Conservation (phyloP, 2,797 vertebrate species). For the Accipiter badius region DNA sequence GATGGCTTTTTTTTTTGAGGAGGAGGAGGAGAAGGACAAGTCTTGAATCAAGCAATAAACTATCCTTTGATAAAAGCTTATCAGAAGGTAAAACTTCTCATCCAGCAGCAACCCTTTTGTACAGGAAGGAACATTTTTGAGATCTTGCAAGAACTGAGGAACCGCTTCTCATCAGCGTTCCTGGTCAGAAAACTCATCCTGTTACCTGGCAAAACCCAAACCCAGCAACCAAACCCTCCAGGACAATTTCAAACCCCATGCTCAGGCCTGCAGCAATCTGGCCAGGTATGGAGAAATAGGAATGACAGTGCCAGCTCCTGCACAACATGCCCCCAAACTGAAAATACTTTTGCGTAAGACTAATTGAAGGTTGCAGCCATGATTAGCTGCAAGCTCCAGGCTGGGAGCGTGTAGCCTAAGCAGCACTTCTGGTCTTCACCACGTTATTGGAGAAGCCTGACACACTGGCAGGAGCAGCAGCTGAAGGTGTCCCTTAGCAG, state of each 20-base stretch:
- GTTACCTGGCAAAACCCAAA: not conserved
- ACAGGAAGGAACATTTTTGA: not conserved
- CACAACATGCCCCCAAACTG: not conserved
- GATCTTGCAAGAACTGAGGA: not conserved
- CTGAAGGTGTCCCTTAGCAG: slow-evolving; percentile 1
- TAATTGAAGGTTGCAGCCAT: not conserved
- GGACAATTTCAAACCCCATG: not conserved
- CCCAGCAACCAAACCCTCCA: not conserved
- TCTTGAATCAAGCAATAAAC: not conserved
- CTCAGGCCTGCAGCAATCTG: not conserved
- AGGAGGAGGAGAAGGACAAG: not conserved
- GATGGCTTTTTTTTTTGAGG: not conserved
- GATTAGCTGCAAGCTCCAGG: not conserved
- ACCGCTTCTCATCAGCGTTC: not conserved
- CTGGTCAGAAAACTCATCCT: not conserved
- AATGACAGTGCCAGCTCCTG: not conserved
- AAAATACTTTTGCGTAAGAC: not conserved
- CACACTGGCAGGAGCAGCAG: not conserved
- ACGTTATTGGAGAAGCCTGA: not conserved
- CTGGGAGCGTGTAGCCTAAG: not conserved
- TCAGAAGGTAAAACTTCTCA: not conserved
- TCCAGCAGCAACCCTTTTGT: not conserved
- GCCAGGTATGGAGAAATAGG: not conserved
- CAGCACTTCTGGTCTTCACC: not conserved
- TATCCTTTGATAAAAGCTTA: not conserved